phyloP scores from a whole-genome alignment of 2,113 vertebrate genomes.

The Cheirogaleus medius region DNA sequence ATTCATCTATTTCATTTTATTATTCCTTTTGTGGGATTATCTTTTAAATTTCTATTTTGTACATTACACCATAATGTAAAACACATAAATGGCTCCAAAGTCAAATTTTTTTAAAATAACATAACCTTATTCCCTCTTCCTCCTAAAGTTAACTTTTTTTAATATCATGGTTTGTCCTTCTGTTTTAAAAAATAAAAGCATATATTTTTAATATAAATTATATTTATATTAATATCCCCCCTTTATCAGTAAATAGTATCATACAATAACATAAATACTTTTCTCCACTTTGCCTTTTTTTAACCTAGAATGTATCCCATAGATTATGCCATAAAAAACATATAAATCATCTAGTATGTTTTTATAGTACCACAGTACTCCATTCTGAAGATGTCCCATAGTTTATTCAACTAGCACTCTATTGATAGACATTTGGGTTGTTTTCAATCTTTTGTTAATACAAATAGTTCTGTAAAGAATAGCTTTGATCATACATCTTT shows the following conservation, averaged over 20 bases:
- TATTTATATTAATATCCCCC: neutral
- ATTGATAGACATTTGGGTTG: neutral
- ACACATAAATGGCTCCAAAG: neutral
- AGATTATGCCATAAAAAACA: neutral
- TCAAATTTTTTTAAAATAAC: neutral
- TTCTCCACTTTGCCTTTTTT: neutral
- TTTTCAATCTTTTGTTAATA: neutral
- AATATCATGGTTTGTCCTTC: neutral
- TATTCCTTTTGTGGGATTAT: neutral
- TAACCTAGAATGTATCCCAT: neutral
- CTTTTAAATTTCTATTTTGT: neutral
- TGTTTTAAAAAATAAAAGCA: neutral
- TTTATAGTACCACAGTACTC: neutral
- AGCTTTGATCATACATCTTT: neutral
- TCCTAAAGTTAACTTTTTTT: neutral
- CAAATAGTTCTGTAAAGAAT: neutral
- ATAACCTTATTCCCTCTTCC: neutral
- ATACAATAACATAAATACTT: neutral
- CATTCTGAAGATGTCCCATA: neutral
- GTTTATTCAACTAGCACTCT: neutral
- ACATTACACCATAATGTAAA: neutral
- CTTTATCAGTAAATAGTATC: neutral
- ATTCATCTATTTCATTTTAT: neutral
- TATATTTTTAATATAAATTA: neutral
- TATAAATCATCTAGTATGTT: neutral